These are phyloP conservation scores for Zaprionus africanus DNA, from an alignment of 1,140 invertebrate genomes.

Conservation along the genomic window DNA sequence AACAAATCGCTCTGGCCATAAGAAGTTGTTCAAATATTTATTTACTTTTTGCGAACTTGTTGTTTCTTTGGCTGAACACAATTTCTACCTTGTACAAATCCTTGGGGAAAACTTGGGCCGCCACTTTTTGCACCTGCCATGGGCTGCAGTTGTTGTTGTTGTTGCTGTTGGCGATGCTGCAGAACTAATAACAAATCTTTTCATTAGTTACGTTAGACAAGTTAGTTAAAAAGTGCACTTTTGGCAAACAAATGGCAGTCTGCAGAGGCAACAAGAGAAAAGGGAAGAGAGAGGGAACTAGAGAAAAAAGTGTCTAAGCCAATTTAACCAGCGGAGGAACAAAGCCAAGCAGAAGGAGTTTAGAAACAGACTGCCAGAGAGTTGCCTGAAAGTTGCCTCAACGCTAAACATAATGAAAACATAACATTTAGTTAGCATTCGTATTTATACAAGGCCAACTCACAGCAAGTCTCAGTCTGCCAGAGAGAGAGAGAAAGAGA, in stretches of 20 bases:
- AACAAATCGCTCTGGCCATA: conserved; percentile 70
- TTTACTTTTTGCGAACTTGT: conserved; percentile 77
- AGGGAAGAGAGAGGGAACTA: not conserved
- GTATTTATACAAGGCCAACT: conserved; percentile 60
- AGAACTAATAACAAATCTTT: conserved; percentile 81
- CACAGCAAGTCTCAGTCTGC: too few species aligned
- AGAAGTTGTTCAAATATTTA: conserved; percentile 82
- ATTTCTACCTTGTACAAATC: conserved; percentile 48
- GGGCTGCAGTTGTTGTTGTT: conserved; percentile 1
- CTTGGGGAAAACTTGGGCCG: conserved; percentile 50
- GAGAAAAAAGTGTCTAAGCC: conserved; percentile 63
- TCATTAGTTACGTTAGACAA: conserved; percentile 81
- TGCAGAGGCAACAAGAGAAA: conserved; percentile 18
- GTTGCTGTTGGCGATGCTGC: conserved; percentile 21
- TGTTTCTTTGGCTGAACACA: conserved; percentile 43
- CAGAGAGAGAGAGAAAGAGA: not conserved
- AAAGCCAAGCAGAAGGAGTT: conserved; percentile 23
- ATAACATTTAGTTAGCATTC: conserved; percentile 82
- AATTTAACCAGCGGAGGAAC: conserved; percentile 58
- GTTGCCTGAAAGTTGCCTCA: conserved; percentile 50
- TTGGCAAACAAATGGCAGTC: conserved; percentile 68
- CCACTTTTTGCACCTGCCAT: conserved; percentile 63
- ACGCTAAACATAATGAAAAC: conserved; percentile 77
- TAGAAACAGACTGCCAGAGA: conserved; percentile 31
- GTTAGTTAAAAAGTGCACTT: conserved; percentile 81